Evolutionary conservation across 2,888 invertebrate species (phyloP).

Genomic region (Scaptomyza parva): DNA sequence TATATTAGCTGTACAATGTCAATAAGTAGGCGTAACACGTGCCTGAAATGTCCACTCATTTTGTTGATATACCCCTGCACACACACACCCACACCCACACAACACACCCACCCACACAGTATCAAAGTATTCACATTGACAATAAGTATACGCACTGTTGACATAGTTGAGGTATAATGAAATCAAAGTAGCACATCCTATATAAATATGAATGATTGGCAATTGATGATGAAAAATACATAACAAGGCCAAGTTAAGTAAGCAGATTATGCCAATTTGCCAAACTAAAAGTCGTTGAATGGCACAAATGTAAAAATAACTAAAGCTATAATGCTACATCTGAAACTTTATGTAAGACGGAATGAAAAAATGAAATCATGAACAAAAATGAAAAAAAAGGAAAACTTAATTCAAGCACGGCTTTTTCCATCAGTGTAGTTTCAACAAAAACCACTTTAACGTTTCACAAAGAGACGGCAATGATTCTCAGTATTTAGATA

Average conservation of each 20-base stretch:
- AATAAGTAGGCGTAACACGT: constrained; percentile 28
- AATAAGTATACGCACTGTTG: constrained; percentile 25
- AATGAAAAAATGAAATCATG: no score
- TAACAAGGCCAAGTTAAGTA: no score
- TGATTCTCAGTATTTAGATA: not conserved
- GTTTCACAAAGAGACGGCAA: not conserved
- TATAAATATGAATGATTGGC: not conserved
- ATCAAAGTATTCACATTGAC: not conserved
- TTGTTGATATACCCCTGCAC: not conserved
- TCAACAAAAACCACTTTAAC: not conserved
- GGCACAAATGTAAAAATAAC: no score
- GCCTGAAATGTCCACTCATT: constrained; percentile 30
- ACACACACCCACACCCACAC: not conserved
- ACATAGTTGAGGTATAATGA: no score
- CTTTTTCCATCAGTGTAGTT: no score
- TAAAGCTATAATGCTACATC: no score
- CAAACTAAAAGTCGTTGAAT: no score
- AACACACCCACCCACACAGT: not conserved
- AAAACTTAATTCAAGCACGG: not conserved
- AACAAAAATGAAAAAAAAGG: no score
- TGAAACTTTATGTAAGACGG: no score
- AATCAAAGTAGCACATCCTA: no score
- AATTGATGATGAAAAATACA: not conserved
- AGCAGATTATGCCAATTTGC: no score
- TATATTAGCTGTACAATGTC: constrained; percentile 37